These are phyloP conservation scores for Aviceda subcristata DNA, from an alignment of 2,113 vertebrate species.

Conservation along the genomic window DNA sequence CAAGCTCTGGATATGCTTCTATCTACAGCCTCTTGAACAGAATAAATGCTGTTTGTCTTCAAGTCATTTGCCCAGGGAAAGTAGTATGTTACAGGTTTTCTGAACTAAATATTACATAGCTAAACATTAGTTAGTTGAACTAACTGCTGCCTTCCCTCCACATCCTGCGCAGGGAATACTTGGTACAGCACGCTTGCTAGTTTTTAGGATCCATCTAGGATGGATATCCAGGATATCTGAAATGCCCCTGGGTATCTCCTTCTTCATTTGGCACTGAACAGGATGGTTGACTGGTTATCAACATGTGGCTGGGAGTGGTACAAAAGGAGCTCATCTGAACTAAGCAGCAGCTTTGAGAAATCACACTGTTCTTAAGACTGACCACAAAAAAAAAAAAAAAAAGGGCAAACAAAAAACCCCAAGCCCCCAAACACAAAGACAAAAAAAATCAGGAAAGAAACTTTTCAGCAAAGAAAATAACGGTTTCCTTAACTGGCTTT, in stretches of 20 bases:
- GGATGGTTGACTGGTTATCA: neutral
- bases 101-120: neutral
- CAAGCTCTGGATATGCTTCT: neutral
- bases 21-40: neutral
- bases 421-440: neutral
- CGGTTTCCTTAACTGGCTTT: neutral
- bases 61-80: neutral
- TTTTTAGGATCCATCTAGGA: neutral
- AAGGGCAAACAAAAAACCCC: neutral
- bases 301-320: neutral
- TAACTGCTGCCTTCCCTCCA: neutral
- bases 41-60: neutral
- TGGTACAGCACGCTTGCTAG: rapidly evolving
- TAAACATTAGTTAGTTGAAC: neutral
- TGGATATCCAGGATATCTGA: neutral
- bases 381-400: neutral
- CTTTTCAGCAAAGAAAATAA: neutral
- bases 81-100: neutral
- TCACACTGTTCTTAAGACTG: neutral
- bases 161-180: neutral
- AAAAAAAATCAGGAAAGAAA: neutral
- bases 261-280: neutral
- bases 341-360: neutral
- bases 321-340: neutral
- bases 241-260: neutral